Percentiles rank a stretch among this genome's conserved stretches.
These are phyloP conservation scores for Illadopsis cleaveri DNA, from an alignment of 2,113 vertebrate genomes.

Conservation along the genomic window DNA sequence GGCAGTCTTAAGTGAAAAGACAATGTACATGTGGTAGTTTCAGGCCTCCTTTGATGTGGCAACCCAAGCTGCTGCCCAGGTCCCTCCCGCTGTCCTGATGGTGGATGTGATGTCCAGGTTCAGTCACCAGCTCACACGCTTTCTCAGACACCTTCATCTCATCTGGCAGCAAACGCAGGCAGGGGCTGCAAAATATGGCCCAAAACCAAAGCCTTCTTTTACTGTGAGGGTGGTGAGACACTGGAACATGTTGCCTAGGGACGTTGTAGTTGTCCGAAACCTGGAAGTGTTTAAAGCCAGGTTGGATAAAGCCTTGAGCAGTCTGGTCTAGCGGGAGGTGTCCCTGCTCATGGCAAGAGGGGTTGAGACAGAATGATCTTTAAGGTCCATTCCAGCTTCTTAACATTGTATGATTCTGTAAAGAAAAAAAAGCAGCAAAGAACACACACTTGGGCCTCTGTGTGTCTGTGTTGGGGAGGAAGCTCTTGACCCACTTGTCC, in stretches of 20 bases:
- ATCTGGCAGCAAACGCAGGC: accelerated
- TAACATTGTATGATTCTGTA: neutral
- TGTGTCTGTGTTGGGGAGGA: neutral
- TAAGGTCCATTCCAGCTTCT: neutral
- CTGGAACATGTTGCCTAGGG: neutral
- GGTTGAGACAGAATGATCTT: neutral
- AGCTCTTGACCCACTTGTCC: neutral
- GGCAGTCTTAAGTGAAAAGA: no score
- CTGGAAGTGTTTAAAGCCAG: neutral
- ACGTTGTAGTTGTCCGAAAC: neutral
- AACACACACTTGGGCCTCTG: no score
- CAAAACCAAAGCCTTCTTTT: neutral
- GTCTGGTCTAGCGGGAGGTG: neutral
- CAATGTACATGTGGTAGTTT: accelerated
- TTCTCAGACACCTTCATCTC: neutral
- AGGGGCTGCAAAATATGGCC: neutral
- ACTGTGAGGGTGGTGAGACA: neutral
- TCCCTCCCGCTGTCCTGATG: neutral
- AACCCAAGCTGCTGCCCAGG: neutral
- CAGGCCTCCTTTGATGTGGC: neutral
- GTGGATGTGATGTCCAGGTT: neutral
- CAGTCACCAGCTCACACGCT: neutral
- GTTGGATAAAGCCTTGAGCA: neutral
- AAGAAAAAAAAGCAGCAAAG: neutral
- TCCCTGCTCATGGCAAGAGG: neutral